Evolutionary conservation across 2,888 invertebrate genomes (phyloP).

Genomic region (Pachymerium ferrugineum): DNA sequence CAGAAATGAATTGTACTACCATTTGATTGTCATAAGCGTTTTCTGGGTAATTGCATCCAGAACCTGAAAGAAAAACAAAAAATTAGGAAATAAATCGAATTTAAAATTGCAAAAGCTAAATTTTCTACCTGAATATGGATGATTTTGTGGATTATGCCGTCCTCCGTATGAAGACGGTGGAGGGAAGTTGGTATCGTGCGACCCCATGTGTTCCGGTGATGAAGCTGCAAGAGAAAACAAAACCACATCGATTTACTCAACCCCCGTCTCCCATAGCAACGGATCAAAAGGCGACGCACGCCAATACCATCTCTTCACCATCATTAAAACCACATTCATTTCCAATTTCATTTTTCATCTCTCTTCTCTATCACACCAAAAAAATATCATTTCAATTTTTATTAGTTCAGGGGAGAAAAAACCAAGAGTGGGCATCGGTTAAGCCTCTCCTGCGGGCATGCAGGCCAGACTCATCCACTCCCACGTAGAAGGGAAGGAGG

Average conservation of each 20-base stretch:
- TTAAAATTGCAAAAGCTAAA: background rate
- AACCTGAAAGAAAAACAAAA: slow-evolving; percentile 1
- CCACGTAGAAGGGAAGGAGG: background rate
- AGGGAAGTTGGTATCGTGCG: slow-evolving; percentile 32
- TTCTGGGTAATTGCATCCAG: slow-evolving; percentile 32
- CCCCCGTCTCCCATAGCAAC: background rate
- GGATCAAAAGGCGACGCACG: background rate
- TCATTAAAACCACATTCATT: too few species aligned
- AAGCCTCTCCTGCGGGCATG: background rate
- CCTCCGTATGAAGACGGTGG: slow-evolving; percentile 20
- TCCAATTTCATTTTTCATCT: background rate
- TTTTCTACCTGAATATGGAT: slow-evolving; percentile 27
- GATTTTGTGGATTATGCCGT: slow-evolving; percentile 28
- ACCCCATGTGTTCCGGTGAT: slow-evolving; percentile 31
- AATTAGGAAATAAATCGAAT: background rate
- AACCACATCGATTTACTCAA: background rate
- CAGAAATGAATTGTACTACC: too few species aligned
- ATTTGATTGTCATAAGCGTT: slow-evolving; percentile 33
- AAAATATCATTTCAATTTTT: too few species aligned
- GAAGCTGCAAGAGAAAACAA: slow-evolving; percentile 29
- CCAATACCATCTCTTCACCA: too few species aligned
- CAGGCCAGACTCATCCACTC: background rate
- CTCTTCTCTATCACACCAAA: background rate
- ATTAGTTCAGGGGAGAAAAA: background rate
- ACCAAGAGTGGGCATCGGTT: background rate